Percentiles rank a stretch among this genome's conserved stretches.
These are phyloP conservation scores for Argyrosomus japonicus DNA, from an alignment of 2,113 vertebrate genomes.

Conservation along the genomic window DNA sequence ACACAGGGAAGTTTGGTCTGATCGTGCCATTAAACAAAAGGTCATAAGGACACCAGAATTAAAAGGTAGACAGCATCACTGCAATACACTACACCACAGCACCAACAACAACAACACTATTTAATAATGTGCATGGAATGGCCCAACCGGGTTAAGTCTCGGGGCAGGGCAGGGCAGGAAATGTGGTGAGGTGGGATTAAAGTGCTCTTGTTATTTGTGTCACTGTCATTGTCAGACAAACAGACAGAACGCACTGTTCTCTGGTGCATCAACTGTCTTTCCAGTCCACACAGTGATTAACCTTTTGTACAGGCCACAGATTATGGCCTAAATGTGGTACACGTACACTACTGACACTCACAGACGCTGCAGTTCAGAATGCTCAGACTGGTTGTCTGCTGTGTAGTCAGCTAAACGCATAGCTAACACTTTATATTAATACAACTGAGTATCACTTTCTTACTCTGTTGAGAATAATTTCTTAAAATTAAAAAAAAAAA, in stretches of 20 bases:
- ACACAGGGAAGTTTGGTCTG: not conserved
- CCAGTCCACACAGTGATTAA: constrained; percentile 58
- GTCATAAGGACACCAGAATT: not conserved
- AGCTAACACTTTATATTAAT: not conserved
- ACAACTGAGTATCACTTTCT: no score
- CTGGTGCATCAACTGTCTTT: constrained; percentile 38
- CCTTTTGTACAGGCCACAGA: constrained; percentile 60
- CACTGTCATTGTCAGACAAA: constrained; percentile 37
- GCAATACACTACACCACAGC: not conserved
- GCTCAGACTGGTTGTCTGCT: not conserved
- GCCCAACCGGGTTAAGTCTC: constrained; percentile 29
- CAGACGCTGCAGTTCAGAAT: not conserved
- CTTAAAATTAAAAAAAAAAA: no score
- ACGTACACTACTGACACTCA: not conserved
- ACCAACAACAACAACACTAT: not conserved
- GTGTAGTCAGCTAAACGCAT: not conserved
- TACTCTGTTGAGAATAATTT: not conserved
- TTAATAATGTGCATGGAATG: constrained; percentile 5
- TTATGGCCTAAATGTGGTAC: constrained; percentile 58
- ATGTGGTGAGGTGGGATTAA: constrained; percentile 67
- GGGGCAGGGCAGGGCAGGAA: constrained; percentile 39
- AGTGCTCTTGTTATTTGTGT: constrained; percentile 70
- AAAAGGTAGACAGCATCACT: not conserved
- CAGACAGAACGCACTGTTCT: constrained; percentile 57
- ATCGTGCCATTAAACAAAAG: not conserved